A percentile compares a stretch with the other conserved stretches of the same genome.
Conservation (phyloP, 2,888 invertebrate genomes). For the Notodonta ziczac region DNA sequence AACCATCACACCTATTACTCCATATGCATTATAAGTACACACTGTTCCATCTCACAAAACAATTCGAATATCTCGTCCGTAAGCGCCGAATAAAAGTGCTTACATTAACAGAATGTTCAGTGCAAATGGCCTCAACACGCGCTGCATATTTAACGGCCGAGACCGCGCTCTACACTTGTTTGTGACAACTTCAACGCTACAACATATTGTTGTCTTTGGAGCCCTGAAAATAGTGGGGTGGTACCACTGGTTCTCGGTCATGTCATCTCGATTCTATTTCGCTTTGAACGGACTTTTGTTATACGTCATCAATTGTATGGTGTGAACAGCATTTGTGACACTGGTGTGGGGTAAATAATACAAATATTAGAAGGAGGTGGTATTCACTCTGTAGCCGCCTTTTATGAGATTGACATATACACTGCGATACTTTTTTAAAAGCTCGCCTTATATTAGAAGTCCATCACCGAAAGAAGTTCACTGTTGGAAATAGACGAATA, state of each 20-base stretch:
- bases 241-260: constrained; percentile 10
- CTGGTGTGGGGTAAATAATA: too few relatives aligned
- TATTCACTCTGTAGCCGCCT: too few relatives aligned
- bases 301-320: too few relatives aligned
- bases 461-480: too few relatives aligned
- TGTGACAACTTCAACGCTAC: constrained; percentile 36
- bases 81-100: constrained; percentile 13
- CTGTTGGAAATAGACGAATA: too few relatives aligned
- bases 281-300: background rate
- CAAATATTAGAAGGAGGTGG: too few relatives aligned
- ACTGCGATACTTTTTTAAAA: too few relatives aligned
- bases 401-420: too few relatives aligned
- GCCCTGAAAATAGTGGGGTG: constrained; percentile 37
- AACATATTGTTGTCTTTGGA: constrained; percentile 33
- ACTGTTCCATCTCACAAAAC: background rate
- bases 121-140: constrained; percentile 15
- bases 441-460: too few relatives aligned
- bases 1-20: too few relatives aligned
- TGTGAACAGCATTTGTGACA: too few relatives aligned
- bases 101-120: constrained; percentile 10
- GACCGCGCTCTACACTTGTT: constrained; percentile 33
- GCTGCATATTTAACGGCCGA: constrained; percentile 18
- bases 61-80: constrained; percentile 2
- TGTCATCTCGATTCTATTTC: background rate
- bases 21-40: too few relatives aligned